Evolutionary conservation across 2,888 invertebrate genomes (phyloP).

Genomic region (Euzetes globulus): DNA sequence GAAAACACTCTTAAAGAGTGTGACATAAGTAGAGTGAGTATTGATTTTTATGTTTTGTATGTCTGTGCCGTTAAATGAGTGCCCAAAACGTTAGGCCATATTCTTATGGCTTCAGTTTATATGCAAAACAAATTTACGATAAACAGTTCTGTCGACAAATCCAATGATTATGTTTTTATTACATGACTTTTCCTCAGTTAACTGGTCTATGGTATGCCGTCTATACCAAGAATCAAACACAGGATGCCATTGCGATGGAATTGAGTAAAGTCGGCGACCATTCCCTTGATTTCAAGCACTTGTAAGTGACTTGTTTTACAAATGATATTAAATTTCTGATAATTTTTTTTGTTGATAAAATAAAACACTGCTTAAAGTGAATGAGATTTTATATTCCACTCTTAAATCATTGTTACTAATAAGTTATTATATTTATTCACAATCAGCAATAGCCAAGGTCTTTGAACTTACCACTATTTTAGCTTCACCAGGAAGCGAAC

Average conservation of each 20-base stretch:
- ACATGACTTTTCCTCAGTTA: neutral
- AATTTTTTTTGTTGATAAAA: too few relatives aligned
- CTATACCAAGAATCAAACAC: neutral
- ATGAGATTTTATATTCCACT: too few relatives aligned
- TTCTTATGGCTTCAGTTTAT: neutral
- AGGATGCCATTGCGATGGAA: neutral
- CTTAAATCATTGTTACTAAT: too few relatives aligned
- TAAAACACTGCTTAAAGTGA: neutral
- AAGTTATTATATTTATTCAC: too few relatives aligned
- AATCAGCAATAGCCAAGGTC: too few relatives aligned
- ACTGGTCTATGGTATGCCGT: slow-evolving; percentile 14
- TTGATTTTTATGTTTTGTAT: neutral
- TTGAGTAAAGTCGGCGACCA: neutral
- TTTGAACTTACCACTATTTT: too few relatives aligned
- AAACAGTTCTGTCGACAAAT: neutral
- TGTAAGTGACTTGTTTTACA: neutral
- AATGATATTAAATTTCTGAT: neutral
- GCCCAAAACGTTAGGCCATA: neutral
- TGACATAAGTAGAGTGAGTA: slow-evolving; percentile 21
- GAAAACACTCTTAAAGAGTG: slow-evolving; percentile 18
- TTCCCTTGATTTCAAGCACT: slow-evolving; percentile 5
- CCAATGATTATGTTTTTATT: too few relatives aligned
- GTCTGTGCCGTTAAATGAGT: neutral
- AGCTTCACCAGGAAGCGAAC: too few relatives aligned
- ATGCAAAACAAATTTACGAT: neutral